Percentiles rank a stretch among this genome's conserved stretches.
phyloP scores from a whole-genome alignment of 2,888 invertebrate genomes.

The Morpho achilles region DNA sequence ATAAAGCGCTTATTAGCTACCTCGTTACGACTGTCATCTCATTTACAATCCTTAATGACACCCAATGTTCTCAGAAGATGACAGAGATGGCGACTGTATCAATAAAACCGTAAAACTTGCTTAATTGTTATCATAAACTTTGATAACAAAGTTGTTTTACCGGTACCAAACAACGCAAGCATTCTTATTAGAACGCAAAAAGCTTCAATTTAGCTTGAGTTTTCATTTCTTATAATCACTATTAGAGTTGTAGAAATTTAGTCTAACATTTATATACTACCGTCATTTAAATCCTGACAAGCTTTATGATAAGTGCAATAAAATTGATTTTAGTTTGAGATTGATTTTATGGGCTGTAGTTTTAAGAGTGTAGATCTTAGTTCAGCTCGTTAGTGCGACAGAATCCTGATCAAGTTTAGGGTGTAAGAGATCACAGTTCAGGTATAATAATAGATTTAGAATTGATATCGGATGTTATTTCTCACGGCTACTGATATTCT shows the following conservation, averaged over 20 bases:
- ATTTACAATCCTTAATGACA: constrained; percentile 72
- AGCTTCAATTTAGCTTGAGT: constrained; percentile 12
- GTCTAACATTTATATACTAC: constrained; percentile 8
- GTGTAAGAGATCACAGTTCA: constrained; percentile 28
- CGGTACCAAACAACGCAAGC: not conserved
- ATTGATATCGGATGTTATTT: constrained; percentile 44
- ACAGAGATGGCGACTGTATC: constrained; percentile 47
- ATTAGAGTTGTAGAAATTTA: constrained; percentile 18
- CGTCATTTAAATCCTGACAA: not conserved
- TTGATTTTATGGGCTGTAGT: not conserved
- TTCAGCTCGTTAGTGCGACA: constrained; percentile 51
- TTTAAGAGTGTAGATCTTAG: constrained; percentile 23
- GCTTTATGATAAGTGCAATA: constrained; percentile 11
- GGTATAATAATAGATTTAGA: constrained; percentile 36
- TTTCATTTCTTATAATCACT: not conserved
- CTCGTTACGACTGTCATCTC: constrained; percentile 70
- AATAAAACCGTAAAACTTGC: constrained; percentile 69
- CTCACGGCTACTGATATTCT: constrained; percentile 26
- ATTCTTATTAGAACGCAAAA: constrained; percentile 5
- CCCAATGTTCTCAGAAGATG: constrained; percentile 67
- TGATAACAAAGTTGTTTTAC: constrained; percentile 27
- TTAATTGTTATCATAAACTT: constrained; percentile 64
- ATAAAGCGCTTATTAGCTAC: constrained; percentile 58
- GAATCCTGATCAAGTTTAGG: constrained; percentile 38
- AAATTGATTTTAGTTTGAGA: constrained; percentile 14